phyloP scores from a whole-genome alignment of 2,888 invertebrate genomes.

The Tupiocoris notatus region DNA sequence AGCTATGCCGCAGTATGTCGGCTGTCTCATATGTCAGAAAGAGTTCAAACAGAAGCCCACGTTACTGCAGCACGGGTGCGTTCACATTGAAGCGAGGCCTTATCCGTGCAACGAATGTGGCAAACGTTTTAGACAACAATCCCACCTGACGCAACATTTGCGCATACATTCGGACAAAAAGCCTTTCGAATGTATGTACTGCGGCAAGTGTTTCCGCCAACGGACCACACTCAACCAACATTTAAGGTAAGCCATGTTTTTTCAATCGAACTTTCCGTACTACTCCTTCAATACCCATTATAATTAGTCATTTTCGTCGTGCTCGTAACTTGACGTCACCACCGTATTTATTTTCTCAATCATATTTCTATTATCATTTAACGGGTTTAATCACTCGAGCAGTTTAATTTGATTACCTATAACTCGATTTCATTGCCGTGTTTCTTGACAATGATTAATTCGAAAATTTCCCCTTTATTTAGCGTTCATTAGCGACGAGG shows the following conservation, averaged over 20 bases:
- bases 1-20: conserved; percentile 37
- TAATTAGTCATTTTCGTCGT: no score
- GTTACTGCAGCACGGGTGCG: conserved; percentile 27
- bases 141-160: conserved; percentile 33
- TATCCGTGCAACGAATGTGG: conserved; percentile 35
- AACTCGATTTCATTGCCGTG: no score
- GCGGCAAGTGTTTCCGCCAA: conserved; percentile 33
- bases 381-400: no score
- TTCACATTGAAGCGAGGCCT: conserved; percentile 31
- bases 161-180: conserved; percentile 33
- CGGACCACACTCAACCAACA: conserved; percentile 38
- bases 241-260: conserved; percentile 22
- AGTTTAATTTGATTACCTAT: no score
- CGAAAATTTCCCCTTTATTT: no score
- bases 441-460: no score
- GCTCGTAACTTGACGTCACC: no score
- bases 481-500: no score
- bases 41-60: conserved; percentile 40
- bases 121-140: conserved; percentile 30
- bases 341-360: no score
- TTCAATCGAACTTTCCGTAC: no score
- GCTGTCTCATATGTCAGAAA: conserved; percentile 36
- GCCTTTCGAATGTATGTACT: conserved; percentile 37
- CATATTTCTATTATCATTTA: no score
- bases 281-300: no score